Evolutionary conservation across 2,113 vertebrate species (phyloP).

Genomic region (Haemorhous mexicanus): DNA sequence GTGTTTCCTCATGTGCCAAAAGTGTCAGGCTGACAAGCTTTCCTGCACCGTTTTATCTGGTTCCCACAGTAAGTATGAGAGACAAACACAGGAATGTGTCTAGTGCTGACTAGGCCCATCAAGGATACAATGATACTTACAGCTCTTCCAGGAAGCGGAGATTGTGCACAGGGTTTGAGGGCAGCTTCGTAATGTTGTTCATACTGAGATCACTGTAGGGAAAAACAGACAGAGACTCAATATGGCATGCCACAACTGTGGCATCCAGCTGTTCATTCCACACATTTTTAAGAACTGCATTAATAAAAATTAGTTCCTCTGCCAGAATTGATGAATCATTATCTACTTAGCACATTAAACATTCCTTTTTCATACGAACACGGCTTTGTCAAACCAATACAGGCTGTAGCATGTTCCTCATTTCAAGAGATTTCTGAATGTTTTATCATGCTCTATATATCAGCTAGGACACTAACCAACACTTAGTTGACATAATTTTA

Average conservation of each 20-base stretch:
- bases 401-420: background rate
- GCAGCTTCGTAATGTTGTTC: conserved; percentile 89
- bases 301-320: conserved; percentile 50
- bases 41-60: conserved; percentile 71
- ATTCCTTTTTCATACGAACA: background rate
- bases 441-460: conserved; percentile 30
- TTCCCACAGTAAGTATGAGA: conserved; percentile 71
- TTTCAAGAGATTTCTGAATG: conserved; percentile 22
- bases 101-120: conserved; percentile 37
- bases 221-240: conserved; percentile 73
- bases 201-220: conserved; percentile 90
- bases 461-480: conserved; percentile 4
- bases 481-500: background rate
- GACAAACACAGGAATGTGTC: conserved; percentile 66
- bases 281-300: conserved; percentile 63
- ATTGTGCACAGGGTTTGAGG: conserved; percentile 75
- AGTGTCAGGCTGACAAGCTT: conserved; percentile 72
- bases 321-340: conserved; percentile 53
- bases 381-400: background rate
- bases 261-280: conserved; percentile 69
- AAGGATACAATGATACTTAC: conserved; percentile 78
- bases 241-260: conserved; percentile 34
- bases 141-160: conserved; percentile 93
- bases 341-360: conserved; percentile 37
- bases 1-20: conserved; percentile 73